These are phyloP conservation scores for Darevskia nairensis DNA, from an alignment of 2,797 vertebrate species.

Conservation along the genomic window DNA sequence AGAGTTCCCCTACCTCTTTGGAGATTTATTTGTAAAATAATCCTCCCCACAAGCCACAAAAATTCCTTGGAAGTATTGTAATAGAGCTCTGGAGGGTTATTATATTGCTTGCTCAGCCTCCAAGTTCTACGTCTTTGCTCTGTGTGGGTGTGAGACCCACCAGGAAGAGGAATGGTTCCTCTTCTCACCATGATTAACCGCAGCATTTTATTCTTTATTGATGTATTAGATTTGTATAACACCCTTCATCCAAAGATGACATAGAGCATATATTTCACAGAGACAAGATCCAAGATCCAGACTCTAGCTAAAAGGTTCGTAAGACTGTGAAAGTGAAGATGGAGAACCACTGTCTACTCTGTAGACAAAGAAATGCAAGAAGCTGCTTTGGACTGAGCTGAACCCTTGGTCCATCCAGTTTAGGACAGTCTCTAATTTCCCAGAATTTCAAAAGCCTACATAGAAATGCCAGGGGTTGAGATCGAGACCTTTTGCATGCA, in stretches of 20 bases:
- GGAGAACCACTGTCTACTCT: background rate
- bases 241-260: too few relatives aligned
- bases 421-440: too few relatives aligned
- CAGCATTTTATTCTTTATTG: too few relatives aligned
- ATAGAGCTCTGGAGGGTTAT: background rate
- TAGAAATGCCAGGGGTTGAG: too few relatives aligned
- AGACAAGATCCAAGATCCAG: background rate
- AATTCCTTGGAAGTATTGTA: conserved; percentile 1
- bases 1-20: background rate
- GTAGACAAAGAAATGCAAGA: too few relatives aligned
- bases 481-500: too few relatives aligned
- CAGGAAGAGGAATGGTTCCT: background rate
- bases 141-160: background rate
- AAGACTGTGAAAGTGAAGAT: background rate
- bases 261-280: background rate
- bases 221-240: too few relatives aligned
- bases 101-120: background rate
- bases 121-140: background rate
- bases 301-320: background rate
- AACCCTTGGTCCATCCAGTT: too few relatives aligned
- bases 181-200: too few relatives aligned
- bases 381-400: too few relatives aligned
- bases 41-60: background rate
- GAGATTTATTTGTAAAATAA: conserved; percentile 18
- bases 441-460: too few relatives aligned